Evolutionary conservation across 2,888 invertebrate genomes (phyloP).

Genomic region (Lycophotia porphyrea): DNA sequence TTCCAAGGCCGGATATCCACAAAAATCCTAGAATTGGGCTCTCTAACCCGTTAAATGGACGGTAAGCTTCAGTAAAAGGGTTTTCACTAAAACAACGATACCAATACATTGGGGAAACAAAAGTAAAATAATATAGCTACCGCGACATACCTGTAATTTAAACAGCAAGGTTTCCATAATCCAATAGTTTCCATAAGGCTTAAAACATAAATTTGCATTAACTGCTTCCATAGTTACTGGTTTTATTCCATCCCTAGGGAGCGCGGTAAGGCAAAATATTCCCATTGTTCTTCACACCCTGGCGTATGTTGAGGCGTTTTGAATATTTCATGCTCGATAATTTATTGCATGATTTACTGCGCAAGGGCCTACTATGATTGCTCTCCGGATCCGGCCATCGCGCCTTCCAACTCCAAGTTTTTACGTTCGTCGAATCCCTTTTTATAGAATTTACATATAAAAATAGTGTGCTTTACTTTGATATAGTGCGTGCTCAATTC

Average conservation of each 20-base stretch:
- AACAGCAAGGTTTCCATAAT: slow-evolving; percentile 3
- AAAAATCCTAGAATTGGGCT: not conserved
- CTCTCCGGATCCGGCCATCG: slow-evolving; percentile 66
- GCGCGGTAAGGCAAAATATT: slow-evolving; percentile 74
- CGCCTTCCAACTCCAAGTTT: slow-evolving; percentile 68
- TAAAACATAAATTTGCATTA: slow-evolving; percentile 63
- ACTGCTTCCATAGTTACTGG: slow-evolving; percentile 52
- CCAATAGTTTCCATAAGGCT: slow-evolving; percentile 30
- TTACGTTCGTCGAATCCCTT: slow-evolving; percentile 70
- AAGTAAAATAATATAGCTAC: not conserved
- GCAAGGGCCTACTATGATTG: slow-evolving; percentile 76
- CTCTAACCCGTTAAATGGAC: not conserved
- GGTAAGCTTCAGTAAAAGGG: not conserved
- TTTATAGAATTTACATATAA: slow-evolving; percentile 75
- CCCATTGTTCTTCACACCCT: slow-evolving; percentile 80
- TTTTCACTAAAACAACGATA: not conserved
- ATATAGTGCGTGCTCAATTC: slow-evolving; percentile 65
- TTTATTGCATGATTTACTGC: slow-evolving; percentile 88
- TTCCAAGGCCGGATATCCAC: not conserved
- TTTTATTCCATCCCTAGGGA: slow-evolving; percentile 68
- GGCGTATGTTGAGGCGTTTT: slow-evolving; percentile 82
- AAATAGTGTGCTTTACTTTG: slow-evolving; percentile 72
- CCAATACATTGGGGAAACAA: not conserved
- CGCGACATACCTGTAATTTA: slow-evolving; percentile 3
- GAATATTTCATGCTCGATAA: slow-evolving; percentile 88